These are phyloP conservation scores for Melanotaenia trifasciata DNA, from an alignment of 2,797 vertebrate species.

Conservation along the genomic window DNA sequence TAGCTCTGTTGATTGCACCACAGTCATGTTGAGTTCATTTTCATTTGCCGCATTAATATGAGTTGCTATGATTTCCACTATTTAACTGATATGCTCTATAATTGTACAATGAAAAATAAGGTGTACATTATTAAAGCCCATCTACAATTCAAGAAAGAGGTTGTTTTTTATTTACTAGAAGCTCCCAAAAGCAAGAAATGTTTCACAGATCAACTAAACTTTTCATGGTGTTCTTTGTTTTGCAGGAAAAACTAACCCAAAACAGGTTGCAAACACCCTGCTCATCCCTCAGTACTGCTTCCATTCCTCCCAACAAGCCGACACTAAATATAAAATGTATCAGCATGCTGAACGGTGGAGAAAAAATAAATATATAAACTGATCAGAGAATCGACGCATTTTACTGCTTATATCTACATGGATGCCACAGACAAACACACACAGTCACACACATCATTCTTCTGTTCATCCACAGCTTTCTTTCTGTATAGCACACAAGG, in stretches of 20 bases:
- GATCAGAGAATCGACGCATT: constrained; percentile 19
- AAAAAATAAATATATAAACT: background rate
- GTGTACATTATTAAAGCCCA: constrained; percentile 31
- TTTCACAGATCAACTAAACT: constrained; percentile 41
- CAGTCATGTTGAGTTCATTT: constrained; percentile 43
- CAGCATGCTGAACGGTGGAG: background rate
- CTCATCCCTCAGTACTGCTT: constrained; percentile 53
- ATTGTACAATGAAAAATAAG: too few species aligned
- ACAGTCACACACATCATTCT: constrained; percentile 16
- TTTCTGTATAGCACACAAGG: constrained; percentile 39
- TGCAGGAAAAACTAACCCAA: constrained; percentile 33
- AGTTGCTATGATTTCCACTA: constrained; percentile 26
- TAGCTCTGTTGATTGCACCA: constrained; percentile 48
- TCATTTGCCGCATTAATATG: constrained; percentile 27
- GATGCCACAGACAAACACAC: constrained; percentile 4
- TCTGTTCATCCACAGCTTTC: constrained; percentile 38
- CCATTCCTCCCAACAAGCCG: constrained; percentile 10
- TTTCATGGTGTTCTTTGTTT: constrained; percentile 32
- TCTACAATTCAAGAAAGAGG: background rate
- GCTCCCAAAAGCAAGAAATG: constrained; percentile 19
- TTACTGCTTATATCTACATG: constrained; percentile 10
- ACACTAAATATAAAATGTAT: constrained; percentile 5
- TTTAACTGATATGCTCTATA: constrained; percentile 27
- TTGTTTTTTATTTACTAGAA: constrained; percentile 25
- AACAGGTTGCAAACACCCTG: constrained; percentile 26